Percentiles rank a stretch among this genome's conserved stretches.
Conservation (phyloP, 2,797 vertebrate species). For the Remorina albescens region DNA sequence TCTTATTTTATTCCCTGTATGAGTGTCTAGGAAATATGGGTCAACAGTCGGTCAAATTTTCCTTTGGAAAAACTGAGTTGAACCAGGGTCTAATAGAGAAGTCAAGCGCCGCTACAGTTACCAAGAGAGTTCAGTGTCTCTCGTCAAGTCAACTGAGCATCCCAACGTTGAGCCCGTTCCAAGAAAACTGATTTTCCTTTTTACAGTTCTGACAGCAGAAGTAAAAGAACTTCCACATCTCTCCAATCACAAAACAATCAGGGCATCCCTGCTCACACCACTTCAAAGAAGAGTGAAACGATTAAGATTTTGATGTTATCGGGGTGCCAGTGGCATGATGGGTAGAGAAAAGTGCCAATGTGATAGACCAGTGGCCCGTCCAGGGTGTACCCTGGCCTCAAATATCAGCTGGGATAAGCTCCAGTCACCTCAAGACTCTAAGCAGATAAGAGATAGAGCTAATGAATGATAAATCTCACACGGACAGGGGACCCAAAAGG, state of each 20-base stretch:
- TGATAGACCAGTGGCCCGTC: too few relatives aligned
- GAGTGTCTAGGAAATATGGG: background rate
- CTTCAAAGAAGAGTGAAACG: background rate
- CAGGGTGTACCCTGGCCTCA: too few relatives aligned
- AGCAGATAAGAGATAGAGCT: too few relatives aligned
- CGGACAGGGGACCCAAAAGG: too few relatives aligned
- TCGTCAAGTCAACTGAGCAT: background rate
- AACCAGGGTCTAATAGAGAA: background rate
- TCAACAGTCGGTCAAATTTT: slow-evolving; percentile 13
- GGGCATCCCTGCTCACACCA: background rate
- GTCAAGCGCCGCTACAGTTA: background rate
- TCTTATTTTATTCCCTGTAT: background rate
- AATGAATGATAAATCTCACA: too few relatives aligned
- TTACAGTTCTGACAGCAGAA: background rate
- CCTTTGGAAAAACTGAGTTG: background rate
- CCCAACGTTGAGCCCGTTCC: background rate
- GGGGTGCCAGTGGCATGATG: too few relatives aligned
- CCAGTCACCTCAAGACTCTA: too few relatives aligned
- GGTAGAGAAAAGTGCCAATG: too few relatives aligned
- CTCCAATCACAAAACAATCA: background rate
- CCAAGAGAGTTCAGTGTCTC: background rate
- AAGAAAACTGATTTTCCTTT: too few relatives aligned
- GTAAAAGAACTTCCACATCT: background rate
- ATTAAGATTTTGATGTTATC: background rate
- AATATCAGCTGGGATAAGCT: too few relatives aligned